Evolutionary conservation across 2,888 invertebrate genomes (phyloP).

Genomic region (Synergus gifuensis): DNA sequence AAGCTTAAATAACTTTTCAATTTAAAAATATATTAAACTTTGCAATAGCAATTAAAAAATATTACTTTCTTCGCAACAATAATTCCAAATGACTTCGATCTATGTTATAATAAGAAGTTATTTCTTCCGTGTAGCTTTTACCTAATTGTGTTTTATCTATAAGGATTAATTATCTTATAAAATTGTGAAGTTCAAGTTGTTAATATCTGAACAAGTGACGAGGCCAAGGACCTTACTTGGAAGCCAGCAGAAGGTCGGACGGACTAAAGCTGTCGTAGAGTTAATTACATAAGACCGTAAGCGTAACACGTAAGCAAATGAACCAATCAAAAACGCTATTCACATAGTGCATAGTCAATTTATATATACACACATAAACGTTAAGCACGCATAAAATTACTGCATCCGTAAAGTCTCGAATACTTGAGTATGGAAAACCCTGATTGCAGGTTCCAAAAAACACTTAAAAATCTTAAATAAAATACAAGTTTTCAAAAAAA

Average conservation of each 20-base stretch:
- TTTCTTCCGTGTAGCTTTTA: not conserved
- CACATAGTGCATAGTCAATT: slow-evolving; percentile 43
- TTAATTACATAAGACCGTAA: slow-evolving; percentile 52
- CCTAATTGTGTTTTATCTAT: not conserved
- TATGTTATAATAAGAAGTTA: no score
- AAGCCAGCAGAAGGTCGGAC: slow-evolving; percentile 45
- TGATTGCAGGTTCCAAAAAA: not conserved
- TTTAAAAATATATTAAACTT: not conserved
- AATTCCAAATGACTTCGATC: no score
- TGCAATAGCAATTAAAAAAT: not conserved
- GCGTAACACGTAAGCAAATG: slow-evolving; percentile 51
- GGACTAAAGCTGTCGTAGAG: slow-evolving; percentile 43
- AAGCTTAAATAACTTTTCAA: not conserved
- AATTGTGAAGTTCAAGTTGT: not conserved
- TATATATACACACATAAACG: not conserved
- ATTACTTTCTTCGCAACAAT: no score
- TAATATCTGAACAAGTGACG: not conserved
- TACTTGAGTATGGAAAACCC: not conserved
- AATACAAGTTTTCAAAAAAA: no score
- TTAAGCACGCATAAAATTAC: not conserved
- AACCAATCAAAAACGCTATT: slow-evolving; percentile 47
- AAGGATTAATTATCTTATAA: not conserved
- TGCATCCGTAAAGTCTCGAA: not conserved
- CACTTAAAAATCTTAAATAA: no score
- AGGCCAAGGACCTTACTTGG: slow-evolving; percentile 47